Evolutionary conservation across 2,113 vertebrate species (phyloP).

Genomic region (Austrofundulus limnaeus): DNA sequence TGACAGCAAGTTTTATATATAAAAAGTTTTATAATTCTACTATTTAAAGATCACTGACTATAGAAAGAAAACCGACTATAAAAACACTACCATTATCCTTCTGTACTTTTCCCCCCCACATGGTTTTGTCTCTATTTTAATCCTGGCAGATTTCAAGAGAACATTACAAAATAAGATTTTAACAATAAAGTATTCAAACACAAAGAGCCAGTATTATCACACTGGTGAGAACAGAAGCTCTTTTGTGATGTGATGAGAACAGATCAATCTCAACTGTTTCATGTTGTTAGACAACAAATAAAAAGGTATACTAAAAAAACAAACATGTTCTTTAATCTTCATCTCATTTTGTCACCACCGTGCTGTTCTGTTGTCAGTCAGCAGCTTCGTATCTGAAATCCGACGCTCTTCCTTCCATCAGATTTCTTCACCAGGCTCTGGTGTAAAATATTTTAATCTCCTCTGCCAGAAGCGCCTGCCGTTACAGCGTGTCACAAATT

Average conservation of each 20-base stretch:
- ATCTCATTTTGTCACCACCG: not conserved
- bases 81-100: not conserved
- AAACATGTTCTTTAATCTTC: not conserved
- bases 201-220: not conserved
- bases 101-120: not conserved
- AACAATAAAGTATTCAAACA: not conserved
- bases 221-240: not conserved
- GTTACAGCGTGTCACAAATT: constrained; percentile 47
- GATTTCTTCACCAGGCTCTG: not conserved
- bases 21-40: not conserved
- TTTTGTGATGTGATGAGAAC: not conserved
- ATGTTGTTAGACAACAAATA: constrained; percentile 9
- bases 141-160: not conserved
- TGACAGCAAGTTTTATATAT: not conserved
- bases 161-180: not conserved
- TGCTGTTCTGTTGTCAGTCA: not conserved
- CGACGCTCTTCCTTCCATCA: constrained; percentile 2
- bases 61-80: too few species aligned
- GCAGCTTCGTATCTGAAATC: not conserved
- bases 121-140: constrained; percentile 6
- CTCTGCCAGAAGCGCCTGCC: not conserved
- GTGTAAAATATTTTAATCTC: constrained; percentile 5
- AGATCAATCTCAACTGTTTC: not conserved
- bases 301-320: not conserved
- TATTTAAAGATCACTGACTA: not conserved